Evolutionary conservation across 2,888 invertebrate species (phyloP).

Genomic region (Lycocerus yunnanus): DNA sequence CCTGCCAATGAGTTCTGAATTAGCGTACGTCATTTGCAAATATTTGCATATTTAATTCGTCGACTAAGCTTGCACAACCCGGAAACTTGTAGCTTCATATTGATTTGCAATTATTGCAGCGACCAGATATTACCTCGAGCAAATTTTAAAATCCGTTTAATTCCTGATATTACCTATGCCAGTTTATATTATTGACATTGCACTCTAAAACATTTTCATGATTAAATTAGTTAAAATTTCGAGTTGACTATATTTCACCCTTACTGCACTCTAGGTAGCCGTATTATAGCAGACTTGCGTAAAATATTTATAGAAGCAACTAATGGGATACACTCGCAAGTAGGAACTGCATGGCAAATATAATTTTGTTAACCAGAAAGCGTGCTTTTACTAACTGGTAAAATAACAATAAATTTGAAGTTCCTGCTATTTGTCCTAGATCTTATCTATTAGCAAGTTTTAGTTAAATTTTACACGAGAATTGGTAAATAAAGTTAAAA

Average conservation of each 20-base stretch:
- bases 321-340: slow-evolving; percentile 10
- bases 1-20: slow-evolving; percentile 10
- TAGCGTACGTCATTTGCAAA: slow-evolving; percentile 14
- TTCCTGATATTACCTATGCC: neutral
- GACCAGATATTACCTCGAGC: neutral
- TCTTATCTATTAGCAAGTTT: neutral
- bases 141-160: neutral
- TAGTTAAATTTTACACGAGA: neutral
- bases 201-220: neutral
- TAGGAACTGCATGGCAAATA: slow-evolving; percentile 10
- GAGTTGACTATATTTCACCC: slow-evolving; percentile 13
- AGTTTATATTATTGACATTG: neutral
- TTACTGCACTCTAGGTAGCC: slow-evolving; percentile 3
- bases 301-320: slow-evolving; percentile 15
- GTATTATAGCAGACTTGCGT: slow-evolving; percentile 5
- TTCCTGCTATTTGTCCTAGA: neutral
- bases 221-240: slow-evolving; percentile 1
- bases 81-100: slow-evolving; percentile 17
- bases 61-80: slow-evolving; percentile 14
- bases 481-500: neutral
- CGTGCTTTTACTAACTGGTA: neutral
- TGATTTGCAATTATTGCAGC: slow-evolving; percentile 19
- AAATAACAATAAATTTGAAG: neutral
- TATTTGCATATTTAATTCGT: slow-evolving; percentile 25
- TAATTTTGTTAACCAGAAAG: neutral